Evolutionary conservation across 2,888 invertebrate species (phyloP).

Genomic region (Allolobophora icterica): DNA sequence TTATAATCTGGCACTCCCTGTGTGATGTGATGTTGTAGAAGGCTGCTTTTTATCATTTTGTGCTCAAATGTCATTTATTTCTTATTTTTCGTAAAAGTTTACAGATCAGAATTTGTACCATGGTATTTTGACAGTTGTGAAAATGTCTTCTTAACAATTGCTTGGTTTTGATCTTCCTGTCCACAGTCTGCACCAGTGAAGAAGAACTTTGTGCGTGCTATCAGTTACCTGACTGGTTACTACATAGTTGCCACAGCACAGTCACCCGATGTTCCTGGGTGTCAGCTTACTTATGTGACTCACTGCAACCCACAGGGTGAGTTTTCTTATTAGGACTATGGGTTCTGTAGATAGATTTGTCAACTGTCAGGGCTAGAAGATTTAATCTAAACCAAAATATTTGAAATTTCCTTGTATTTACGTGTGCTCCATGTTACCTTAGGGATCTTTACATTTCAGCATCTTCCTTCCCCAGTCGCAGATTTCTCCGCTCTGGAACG

Average conservation of each 20-base stretch:
- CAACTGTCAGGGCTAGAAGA: too few species aligned
- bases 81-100: not conserved
- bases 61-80: not conserved
- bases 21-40: not conserved
- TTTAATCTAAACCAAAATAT: too few species aligned
- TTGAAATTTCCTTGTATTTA: too few species aligned
- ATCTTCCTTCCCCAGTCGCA: too few species aligned
- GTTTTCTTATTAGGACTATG: not conserved
- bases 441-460: too few species aligned
- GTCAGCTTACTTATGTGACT: not conserved
- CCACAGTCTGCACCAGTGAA: not conserved
- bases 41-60: not conserved
- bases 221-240: not conserved
- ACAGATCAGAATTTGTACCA: not conserved
- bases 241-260: not conserved
- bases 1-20: not conserved
- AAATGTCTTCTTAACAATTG: too few species aligned
- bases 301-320: not conserved
- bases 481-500: too few species aligned
- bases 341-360: too few species aligned
- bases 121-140: not conserved
- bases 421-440: too few species aligned
- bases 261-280: not conserved
- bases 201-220: slow-evolving; percentile 5
- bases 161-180: too few species aligned